Evolutionary conservation across 2,113 vertebrate species (phyloP).

Genomic region (Hystrix brachyura): DNA sequence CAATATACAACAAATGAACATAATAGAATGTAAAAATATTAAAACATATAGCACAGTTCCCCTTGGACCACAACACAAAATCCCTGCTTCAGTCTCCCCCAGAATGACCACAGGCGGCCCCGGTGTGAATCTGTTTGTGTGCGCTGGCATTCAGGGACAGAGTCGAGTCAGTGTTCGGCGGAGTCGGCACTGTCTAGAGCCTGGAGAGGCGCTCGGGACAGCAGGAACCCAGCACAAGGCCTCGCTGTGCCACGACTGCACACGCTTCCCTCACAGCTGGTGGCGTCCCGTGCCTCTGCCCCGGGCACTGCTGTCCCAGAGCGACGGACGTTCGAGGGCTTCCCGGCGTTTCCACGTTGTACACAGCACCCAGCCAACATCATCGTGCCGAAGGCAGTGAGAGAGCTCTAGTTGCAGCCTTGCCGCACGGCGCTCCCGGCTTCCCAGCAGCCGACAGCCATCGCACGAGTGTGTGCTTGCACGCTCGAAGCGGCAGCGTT

Average conservation of each 20-base stretch:
- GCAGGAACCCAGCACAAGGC: no score
- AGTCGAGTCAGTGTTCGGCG: no score
- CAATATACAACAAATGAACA: neutral
- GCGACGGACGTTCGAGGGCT: neutral
- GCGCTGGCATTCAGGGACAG: no score
- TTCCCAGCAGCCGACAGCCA: neutral
- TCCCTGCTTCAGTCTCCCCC: neutral
- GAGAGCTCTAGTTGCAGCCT: neutral
- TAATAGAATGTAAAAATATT: neutral
- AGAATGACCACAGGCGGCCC: neutral
- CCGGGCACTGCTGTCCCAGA: no score
- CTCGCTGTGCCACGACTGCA: no score
- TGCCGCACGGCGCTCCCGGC: slow-evolving; percentile 9
- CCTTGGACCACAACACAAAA: neutral
- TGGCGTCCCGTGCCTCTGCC: neutral
- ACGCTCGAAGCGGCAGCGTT: neutral
- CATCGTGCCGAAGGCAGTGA: neutral
- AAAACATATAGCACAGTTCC: neutral
- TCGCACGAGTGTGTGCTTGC: neutral
- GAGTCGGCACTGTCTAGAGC: neutral
- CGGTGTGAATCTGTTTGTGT: neutral
- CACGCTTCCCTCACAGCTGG: accelerated
- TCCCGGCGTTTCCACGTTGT: neutral
- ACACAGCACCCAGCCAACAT: neutral
- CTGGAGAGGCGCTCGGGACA: neutral